Percentiles rank a stretch among this genome's conserved stretches.
phyloP scores from a whole-genome alignment of 2,888 invertebrate genomes.

The Ormyrus nitidulus region DNA sequence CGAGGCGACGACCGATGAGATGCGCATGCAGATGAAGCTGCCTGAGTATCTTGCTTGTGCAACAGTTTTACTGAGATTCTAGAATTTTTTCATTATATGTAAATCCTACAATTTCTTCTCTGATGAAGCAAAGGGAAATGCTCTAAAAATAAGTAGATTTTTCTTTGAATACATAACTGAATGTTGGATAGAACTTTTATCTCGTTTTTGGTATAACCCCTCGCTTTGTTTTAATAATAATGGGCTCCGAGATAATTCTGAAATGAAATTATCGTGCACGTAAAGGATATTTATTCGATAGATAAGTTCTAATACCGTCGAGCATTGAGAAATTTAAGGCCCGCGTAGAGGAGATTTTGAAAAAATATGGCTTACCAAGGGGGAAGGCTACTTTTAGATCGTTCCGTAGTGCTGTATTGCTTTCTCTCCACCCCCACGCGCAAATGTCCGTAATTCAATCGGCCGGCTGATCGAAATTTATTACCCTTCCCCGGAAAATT shows the following conservation, averaged over 20 bases:
- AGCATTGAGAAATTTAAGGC: constrained; percentile 18
- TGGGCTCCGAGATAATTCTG: not conserved
- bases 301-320: constrained; percentile 18
- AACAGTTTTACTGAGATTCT: no score
- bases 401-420: not conserved
- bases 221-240: not conserved
- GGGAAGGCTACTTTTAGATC: constrained; percentile 35
- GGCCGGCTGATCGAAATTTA: constrained; percentile 59
- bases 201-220: no score
- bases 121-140: no score
- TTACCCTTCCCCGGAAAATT: constrained; percentile 58
- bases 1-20: not conserved
- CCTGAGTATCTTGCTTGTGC: no score
- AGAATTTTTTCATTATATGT: no score
- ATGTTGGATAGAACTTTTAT: no score
- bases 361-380: constrained; percentile 22
- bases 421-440: constrained; percentile 21
- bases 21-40: not conserved
- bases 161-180: no score
- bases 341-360: constrained; percentile 27
- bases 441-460: constrained; percentile 59
- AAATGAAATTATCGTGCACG: not conserved
- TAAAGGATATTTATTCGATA: not conserved
- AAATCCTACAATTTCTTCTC: no score
- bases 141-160: no score